These are phyloP conservation scores for Chiloscyllium plagiosum DNA, from an alignment of 2,113 vertebrate species.

Conservation along the genomic window DNA sequence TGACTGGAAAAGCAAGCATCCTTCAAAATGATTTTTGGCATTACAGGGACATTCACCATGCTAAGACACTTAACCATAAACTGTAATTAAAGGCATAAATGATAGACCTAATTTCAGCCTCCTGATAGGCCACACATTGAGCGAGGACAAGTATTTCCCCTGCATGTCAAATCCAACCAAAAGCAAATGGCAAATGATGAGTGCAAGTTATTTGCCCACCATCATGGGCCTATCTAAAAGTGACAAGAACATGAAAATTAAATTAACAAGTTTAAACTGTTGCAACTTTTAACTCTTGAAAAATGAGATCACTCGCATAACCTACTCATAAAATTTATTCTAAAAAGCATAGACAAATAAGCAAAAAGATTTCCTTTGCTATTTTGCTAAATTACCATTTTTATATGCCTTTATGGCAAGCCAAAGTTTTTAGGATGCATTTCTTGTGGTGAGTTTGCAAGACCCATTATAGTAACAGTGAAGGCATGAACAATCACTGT, in stretches of 20 bases:
- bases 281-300: neutral
- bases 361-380: neutral
- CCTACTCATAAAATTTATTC: neutral
- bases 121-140: neutral
- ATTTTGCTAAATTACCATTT: neutral
- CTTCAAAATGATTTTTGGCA: neutral
- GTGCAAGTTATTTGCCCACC: neutral
- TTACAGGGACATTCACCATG: neutral
- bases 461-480: neutral
- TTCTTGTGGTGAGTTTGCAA: neutral
- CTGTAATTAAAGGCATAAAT: neutral
- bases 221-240: neutral
- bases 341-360: neutral
- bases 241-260: neutral
- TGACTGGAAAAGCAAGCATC: neutral
- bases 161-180: neutral
- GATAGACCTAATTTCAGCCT: neutral
- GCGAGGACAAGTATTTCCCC: neutral
- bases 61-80: neutral
- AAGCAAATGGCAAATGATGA: neutral
- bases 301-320: neutral
- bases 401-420: neutral
- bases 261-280: neutral
- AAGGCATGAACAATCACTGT: neutral
- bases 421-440: neutral